Evolutionary conservation across 1,140 invertebrate species (phyloP), one percentile per base, ranked within the genome.

Genomic region (Glossosoma conforme): DNA sequence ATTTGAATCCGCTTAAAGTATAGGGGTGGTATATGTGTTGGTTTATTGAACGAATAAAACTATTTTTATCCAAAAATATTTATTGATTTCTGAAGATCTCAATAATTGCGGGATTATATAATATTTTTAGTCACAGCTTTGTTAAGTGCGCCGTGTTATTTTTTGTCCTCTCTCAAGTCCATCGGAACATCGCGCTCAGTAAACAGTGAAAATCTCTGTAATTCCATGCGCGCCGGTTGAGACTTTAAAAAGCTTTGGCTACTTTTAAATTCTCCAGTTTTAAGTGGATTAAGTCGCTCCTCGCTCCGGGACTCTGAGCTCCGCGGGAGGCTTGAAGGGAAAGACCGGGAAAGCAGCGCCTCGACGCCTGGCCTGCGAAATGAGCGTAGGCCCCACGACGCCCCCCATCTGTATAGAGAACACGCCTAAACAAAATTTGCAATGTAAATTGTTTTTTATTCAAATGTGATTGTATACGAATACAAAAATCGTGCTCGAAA

Each of bases 381-480:
- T 47, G 52, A 54, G 48, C 52, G 42, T 36, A 28, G 25, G 28
- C 28, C 44, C 51, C 24, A 19, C 21, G n/a, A 38, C 40, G 40
- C 19, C 38, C 33, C 15, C 38, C 10, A n/a, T n/a, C n/a, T n/a
- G n/a, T n/a, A n/a, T n/a, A n/a, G n/a, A n/a, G 18, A 43, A 56
- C 53, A 56, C 42, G 54, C 54, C 48, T 40, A 44, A 55, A 46
- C 44, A 48, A 53, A 58, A 58, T 58, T 58, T 58, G 56, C 56
- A 58, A 58, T 58, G 56, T 58, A 58, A 58, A 58, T 58, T 58
- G 56, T 58, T 58, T 58, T 58, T 53, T 53, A 58, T 58, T 58
- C 56, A 58, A 58, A 58, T 52, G 55, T 42, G 54, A 56, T 48
- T 52, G 54, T 57, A 48, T 50, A 52, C 28, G 44, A 52, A 58